These are phyloP conservation scores for Chloroceryle amazona DNA, from an alignment of 2,797 vertebrate species.

Conservation along the genomic window DNA sequence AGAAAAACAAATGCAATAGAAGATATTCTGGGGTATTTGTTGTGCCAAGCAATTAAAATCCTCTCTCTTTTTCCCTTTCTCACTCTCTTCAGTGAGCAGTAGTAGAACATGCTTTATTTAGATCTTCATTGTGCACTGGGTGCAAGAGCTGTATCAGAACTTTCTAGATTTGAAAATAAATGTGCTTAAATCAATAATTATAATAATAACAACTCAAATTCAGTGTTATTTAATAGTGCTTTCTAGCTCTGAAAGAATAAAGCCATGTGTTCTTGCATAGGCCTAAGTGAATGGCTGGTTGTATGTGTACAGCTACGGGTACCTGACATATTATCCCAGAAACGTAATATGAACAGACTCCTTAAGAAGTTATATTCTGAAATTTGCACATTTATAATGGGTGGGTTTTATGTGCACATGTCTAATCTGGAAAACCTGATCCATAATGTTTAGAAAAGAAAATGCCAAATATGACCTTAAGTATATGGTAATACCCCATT, in stretches of 20 bases:
- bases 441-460: background rate
- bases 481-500: background rate
- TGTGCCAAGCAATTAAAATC: background rate
- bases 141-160: background rate
- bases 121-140: background rate
- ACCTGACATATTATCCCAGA: background rate
- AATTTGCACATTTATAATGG: background rate
- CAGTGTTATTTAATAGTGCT: background rate
- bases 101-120: background rate
- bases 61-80: background rate
- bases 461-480: background rate
- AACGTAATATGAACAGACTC: background rate
- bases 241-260: background rate
- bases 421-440: background rate
- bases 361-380: background rate
- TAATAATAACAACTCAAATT: background rate
- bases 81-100: background rate
- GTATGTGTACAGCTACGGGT: background rate
- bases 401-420: background rate
- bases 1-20: background rate
- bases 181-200: background rate
- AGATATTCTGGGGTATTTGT: background rate
- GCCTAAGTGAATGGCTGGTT: background rate
- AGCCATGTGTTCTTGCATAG: background rate
- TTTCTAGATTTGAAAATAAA: slow-evolving; percentile 19